Evolutionary conservation across 2,113 vertebrate species (phyloP), one percentile per base, ranked within the genome.

Genomic region (Jaculus jaculus): DNA sequence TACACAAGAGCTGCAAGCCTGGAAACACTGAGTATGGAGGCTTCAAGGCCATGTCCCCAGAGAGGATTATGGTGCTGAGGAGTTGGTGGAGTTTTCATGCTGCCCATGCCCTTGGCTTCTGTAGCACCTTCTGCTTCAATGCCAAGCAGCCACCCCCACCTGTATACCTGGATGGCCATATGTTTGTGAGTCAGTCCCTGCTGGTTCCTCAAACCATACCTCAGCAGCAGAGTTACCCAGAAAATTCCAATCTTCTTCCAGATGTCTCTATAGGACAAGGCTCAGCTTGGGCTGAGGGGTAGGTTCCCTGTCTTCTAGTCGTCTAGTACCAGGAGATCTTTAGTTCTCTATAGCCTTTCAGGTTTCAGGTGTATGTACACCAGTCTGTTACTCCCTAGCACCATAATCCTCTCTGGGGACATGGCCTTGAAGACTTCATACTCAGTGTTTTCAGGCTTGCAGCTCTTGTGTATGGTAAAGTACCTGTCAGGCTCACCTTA

Each of bases 321-420:
- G 99, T 8, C 42, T 8, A 47, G 42, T 47, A 99, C 85, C 99
- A 99, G 95, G 99, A 99, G 96, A 99, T 99, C 98, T 99, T 99
- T 98, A 99, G 97, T 97, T 99, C 99, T 90, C 98, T 99, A 47
- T 99, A 99, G 84, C 99, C 99, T 79, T 99, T 99, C 98, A 99
- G 99, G 99, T 99, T 99, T 97, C 99, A 99, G 98, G 99, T 99
- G 97, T 99, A 99, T 96, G 99, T 99, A 99, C 99, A 99, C 94
- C 94, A 99, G 99, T 98, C 98, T 99, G 95, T 99, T 99, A 18
- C 99, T 99, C 8, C 98, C 99, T 95, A 99, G 97, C 97, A 98
- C 99, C 93, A 99, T 99, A 99, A 99, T 99, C 96, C 98, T 99
- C 91, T 99, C 99, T 0, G 99, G 99, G 1, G 99, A 99, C 91